Base-by-base conservation (phyloP, 2,888 invertebrate species). In the Melieria crassipennis region DNA sequence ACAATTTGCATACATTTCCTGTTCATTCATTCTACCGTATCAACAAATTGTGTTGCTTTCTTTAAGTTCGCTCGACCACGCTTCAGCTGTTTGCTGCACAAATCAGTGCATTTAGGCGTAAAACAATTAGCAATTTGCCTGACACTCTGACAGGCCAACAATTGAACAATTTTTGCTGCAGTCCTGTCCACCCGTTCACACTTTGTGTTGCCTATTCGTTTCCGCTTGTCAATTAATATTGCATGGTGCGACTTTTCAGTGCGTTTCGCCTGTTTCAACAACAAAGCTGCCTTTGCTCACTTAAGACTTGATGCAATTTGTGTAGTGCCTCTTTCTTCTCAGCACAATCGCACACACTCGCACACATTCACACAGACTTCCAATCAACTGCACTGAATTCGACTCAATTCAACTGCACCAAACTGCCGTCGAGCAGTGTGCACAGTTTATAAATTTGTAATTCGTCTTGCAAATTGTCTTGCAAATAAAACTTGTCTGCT, bases 61-160 rank as follows among this genome's bases (percentile, higher is more conserved):
- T 30, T 30, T 30, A 3, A 30, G 30, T 30, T 30, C 30, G 30
- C 30, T 30, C 30, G 30, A 30, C 30, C 30, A 30, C 30, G 30
- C 30, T 30, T 30, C 30, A 30, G 30, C 30, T 30, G 30, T 30
- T 30, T 30, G 30, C 30, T 30, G 30, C 30, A 30, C 30, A 30
- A 30, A 30, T 30, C 30, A 30, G 10, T 64, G 74, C 52, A 72
- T 64, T 63, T 74, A 65, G 72, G 69, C 69, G 69, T 69, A 65
- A 65, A 72, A 70, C 74, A 74, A 74, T 74, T 74, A 74, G 72
- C 61, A 72, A 74, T 70, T 30, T 72, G 74, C 70, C 67, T 74
- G 74, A 74, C 74, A 74, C 67, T 74, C 70, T 74, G 74, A 74
- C 74, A 74, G 67, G 46, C 63, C 62, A 66, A 69, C 73, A 71